Base-by-base conservation (phyloP, 2,888 invertebrate species). In the Phyllotreta cruciferae region DNA sequence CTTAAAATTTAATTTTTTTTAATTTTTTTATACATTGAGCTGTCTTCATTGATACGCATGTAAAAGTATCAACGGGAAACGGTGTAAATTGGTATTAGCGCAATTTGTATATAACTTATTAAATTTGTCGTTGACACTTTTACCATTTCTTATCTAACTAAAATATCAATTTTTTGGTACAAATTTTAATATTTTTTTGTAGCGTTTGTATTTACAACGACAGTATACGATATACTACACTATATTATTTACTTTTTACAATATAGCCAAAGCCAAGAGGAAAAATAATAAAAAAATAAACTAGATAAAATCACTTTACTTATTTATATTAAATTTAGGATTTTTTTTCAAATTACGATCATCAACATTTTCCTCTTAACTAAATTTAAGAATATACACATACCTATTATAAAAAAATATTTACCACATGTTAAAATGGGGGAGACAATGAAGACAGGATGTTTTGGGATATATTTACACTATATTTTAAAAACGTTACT, bases 31-130 rank as follows among this genome's bases (percentile, higher is more conserved):
- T 76, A 77, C 77, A 79, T 77, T 75, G 77, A 79, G 77, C 79
- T 79, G 78, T 78, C 78, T 79, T 78, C 78, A 79, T 78, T 78
- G 78, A 73, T 75, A 73, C 76, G 77, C 70, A 35, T 47, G 47
- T 11, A 11, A 13, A 38, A 52, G 37, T 52, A 52, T 49, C 49
- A 10, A 6, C 36, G 36, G 8, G 49, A 35, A 34, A 49, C 6
- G 36, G n/a, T 35, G 6, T 6, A 47, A 11, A n/a, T 10, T 35
- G 24, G 24, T 24, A 24, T 3, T 24, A 24, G 24, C 24, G 24
- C 24, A 24, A 24, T 24, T 24, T 24, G 24, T 24, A 24, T 24
- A 24, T 24, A 24, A 24, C 4, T 24, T 24, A 24, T 24, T 24
- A 24, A n/a, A 3, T 24, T 24, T 24, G 24, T 24, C 24, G 24